Evolutionary conservation across 2,113 vertebrate genomes (phyloP).

Genomic region (Oryzias woworae): DNA sequence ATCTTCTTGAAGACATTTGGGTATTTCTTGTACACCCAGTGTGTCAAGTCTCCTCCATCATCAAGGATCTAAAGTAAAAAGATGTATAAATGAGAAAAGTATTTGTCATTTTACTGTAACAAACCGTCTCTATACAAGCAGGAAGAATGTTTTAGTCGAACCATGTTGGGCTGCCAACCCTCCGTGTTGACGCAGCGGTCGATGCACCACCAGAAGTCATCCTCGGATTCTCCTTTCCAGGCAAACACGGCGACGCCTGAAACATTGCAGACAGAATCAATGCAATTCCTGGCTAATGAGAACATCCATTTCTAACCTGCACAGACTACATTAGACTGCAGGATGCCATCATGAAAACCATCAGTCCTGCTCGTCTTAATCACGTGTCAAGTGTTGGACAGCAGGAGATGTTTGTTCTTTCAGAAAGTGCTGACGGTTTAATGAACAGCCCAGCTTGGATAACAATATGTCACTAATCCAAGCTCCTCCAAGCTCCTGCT

Average conservation of each 20-base stretch:
- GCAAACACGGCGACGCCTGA: slow-evolving; percentile 96
- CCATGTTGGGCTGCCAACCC: slow-evolving; percentile 98
- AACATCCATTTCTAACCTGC: too few species aligned
- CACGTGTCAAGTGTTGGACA: background rate
- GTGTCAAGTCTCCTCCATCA: slow-evolving; percentile 98
- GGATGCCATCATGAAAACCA: background rate
- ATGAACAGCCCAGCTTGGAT: slow-evolving; percentile 1
- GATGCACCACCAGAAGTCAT: slow-evolving; percentile 99
- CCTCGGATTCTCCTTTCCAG: slow-evolving; percentile 99
- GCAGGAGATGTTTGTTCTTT: background rate
- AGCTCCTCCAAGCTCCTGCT: background rate
- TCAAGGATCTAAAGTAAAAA: slow-evolving; percentile 86
- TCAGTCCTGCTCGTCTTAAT: background rate
- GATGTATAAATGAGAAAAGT: background rate
- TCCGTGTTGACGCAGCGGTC: slow-evolving; percentile 91
- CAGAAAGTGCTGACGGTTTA: background rate
- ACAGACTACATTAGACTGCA: background rate
- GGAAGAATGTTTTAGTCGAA: slow-evolving; percentile 49
- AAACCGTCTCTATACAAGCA: background rate
- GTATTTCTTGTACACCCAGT: slow-evolving; percentile 99
- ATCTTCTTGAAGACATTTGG: slow-evolving; percentile 97
- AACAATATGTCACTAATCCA: slow-evolving; percentile 11
- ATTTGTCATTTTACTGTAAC: background rate
- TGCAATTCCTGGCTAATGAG: background rate
- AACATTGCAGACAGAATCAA: slow-evolving; percentile 6